A percentile compares a stretch with the other conserved stretches of the same genome.
Conservation (phyloP, 1,140 invertebrate species). For the Nomia melanderi region DNA sequence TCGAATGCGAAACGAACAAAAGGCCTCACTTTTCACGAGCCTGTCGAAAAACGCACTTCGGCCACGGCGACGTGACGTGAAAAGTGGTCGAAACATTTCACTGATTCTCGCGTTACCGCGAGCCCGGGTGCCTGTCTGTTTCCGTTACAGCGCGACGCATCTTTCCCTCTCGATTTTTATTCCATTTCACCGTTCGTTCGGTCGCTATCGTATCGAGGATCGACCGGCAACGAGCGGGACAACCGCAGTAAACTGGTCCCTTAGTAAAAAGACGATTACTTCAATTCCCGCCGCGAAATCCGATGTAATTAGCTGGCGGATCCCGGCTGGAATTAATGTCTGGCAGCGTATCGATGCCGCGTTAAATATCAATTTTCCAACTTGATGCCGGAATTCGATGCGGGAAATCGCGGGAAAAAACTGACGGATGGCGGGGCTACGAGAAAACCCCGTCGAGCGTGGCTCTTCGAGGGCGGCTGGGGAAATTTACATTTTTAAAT, state of each 20-base stretch:
- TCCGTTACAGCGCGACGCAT: not conserved
- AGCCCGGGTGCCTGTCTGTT: not conserved
- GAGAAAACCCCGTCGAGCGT: not conserved
- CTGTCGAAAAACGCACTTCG: slow-evolving; percentile 35
- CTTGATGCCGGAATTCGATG: slow-evolving; percentile 6
- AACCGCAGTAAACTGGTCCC: not conserved
- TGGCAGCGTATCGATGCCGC: slow-evolving; percentile 9
- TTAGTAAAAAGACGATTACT: slow-evolving; percentile 28
- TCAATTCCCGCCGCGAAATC: slow-evolving; percentile 17
- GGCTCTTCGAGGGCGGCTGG: not conserved
- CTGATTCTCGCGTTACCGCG: slow-evolving; percentile 45
- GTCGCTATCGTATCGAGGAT: not conserved
- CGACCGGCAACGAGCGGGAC: not conserved
- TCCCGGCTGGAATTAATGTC: slow-evolving; percentile 1
- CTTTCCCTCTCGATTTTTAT: not conserved
- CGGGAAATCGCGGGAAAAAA: not conserved
- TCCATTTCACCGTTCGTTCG: not conserved
- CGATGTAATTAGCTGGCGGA: slow-evolving; percentile 14
- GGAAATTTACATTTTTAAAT: slow-evolving; percentile 46
- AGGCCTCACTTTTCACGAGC: slow-evolving; percentile 15
- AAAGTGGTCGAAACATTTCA: slow-evolving; percentile 45
- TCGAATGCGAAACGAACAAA: slow-evolving; percentile 24
- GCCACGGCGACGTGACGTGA: slow-evolving; percentile 19
- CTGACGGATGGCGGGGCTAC: no score
- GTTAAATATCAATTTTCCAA: slow-evolving; percentile 35